These are phyloP conservation scores for Furnarius figulus DNA, from an alignment of 2,113 vertebrate genomes.

Conservation along the genomic window DNA sequence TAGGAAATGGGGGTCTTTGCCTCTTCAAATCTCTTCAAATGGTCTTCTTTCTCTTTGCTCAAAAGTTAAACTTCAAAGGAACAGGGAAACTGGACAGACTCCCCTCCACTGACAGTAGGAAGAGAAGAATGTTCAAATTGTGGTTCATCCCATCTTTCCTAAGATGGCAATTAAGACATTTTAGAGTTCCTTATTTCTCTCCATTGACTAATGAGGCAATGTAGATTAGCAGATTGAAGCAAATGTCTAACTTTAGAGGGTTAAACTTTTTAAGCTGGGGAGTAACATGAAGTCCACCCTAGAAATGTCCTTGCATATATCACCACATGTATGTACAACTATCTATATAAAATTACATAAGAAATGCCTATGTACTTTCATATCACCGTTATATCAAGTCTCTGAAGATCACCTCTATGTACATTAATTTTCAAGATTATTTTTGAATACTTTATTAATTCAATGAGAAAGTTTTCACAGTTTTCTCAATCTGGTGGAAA, in stretches of 20 bases:
- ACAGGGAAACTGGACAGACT: not conserved
- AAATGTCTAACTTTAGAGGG: not conserved
- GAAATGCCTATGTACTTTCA: not conserved
- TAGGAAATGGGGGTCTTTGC: not conserved
- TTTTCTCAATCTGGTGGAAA: not conserved
- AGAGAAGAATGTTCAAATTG: not conserved
- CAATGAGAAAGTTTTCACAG: not conserved
- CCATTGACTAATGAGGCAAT: not conserved
- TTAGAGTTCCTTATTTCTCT: not conserved
- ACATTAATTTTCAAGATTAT: not conserved
- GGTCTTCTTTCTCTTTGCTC: not conserved
- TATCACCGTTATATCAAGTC: not conserved
- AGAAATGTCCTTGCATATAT: not conserved
- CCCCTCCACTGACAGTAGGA: not conserved
- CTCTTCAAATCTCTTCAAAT: not conserved
- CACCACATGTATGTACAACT: not conserved
- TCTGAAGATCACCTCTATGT: not conserved
- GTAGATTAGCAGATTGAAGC: not conserved
- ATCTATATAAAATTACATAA: not conserved
- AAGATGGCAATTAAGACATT: not conserved
- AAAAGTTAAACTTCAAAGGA: not conserved
- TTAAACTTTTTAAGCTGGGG: not conserved
- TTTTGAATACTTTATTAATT: not conserved
- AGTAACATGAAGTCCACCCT: not conserved
- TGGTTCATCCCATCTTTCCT: not conserved